These are phyloP conservation scores for Phania funesta DNA, from an alignment of 2,888 invertebrate species.

Conservation along the genomic window DNA sequence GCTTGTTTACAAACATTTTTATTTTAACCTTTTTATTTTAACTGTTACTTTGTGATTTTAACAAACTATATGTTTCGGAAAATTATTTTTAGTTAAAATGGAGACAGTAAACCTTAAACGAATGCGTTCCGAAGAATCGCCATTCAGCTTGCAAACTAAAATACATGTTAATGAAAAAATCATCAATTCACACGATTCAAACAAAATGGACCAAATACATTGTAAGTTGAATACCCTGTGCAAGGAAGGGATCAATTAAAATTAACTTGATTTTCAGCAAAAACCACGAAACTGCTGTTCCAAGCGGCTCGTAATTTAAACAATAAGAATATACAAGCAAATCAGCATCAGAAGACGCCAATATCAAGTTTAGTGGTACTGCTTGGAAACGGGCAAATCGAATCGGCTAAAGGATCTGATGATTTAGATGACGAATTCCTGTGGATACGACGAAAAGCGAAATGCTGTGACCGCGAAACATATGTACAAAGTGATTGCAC, in stretches of 20 bases:
- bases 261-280: constrained; percentile 67
- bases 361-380: constrained; percentile 70
- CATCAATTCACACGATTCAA: constrained; percentile 68
- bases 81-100: constrained; percentile 33
- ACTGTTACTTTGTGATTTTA: no score
- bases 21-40: no score
- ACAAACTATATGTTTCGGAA: no score
- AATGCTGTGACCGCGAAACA: constrained; percentile 71
- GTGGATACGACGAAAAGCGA: constrained; percentile 67
- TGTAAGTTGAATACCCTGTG: constrained; percentile 66
- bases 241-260: not conserved
- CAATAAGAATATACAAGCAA: constrained; percentile 23
- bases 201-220: constrained; percentile 74
- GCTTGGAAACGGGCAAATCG: constrained; percentile 72
- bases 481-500: constrained; percentile 71
- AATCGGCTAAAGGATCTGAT: constrained; percentile 62
- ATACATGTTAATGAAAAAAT: constrained; percentile 73
- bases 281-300: constrained; percentile 72
- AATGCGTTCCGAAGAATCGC: constrained; percentile 67
- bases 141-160: constrained; percentile 69
- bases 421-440: constrained; percentile 68
- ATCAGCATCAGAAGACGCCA: constrained; percentile 19
- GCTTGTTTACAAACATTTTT: no score
- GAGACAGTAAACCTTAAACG: constrained; percentile 58
- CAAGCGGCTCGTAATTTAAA: constrained; percentile 69